A percentile compares a stretch with the other conserved stretches of the same genome.
These are phyloP conservation scores for Cuniculus paca DNA, from an alignment of 2,797 vertebrate genomes.

Conservation along the genomic window DNA sequence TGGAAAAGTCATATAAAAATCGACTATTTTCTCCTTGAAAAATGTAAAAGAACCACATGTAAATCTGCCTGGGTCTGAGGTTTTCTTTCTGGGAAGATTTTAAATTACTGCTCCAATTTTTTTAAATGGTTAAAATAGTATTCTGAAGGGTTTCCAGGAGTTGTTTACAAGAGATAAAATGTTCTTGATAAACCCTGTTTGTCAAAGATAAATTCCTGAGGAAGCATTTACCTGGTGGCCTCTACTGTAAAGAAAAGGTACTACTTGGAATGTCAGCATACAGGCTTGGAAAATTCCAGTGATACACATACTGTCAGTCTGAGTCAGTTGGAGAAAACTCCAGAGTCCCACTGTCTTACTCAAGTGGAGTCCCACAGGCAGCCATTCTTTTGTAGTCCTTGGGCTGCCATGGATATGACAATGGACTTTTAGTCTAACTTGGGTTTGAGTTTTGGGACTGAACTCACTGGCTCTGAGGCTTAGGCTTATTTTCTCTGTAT, in stretches of 20 bases:
- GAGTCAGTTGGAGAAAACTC: neutral
- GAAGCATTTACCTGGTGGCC: neutral
- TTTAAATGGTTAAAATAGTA: neutral
- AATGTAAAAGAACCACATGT: neutral
- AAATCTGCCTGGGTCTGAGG: neutral
- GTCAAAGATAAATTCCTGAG: constrained; percentile 4
- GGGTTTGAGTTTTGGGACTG: neutral
- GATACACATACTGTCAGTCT: neutral
- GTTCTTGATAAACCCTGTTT: neutral
- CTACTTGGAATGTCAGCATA: neutral
- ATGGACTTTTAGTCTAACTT: neutral
- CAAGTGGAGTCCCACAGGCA: neutral
- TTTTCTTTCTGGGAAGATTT: constrained; percentile 38
- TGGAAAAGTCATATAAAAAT: constrained; percentile 8
- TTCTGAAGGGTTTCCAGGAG: neutral
- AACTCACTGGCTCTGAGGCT: neutral
- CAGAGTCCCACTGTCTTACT: neutral
- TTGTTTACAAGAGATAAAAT: neutral
- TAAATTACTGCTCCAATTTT: neutral
- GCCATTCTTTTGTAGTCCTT: neutral
- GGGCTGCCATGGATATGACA: neutral
- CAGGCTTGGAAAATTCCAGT: neutral
- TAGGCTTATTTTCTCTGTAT: neutral
- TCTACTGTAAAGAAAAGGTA: neutral
- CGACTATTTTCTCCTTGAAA: neutral